phyloP scores from a whole-genome alignment of 2,888 invertebrate genomes.

The Amphipoea lucens region DNA sequence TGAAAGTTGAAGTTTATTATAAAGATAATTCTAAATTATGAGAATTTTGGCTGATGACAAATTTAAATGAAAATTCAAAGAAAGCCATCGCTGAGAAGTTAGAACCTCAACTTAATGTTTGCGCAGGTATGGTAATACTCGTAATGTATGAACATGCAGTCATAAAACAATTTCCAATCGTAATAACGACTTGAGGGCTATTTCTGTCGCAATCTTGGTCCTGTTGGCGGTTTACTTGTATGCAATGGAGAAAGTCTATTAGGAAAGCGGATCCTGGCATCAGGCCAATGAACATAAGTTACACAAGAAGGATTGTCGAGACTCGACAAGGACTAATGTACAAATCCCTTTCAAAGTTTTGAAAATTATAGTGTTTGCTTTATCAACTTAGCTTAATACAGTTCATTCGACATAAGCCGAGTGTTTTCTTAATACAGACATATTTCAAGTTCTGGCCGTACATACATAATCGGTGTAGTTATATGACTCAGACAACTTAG shows the following conservation, averaged over 20 bases:
- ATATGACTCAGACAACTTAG: conserved; percentile 66
- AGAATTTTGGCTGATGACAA: background rate
- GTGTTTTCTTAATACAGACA: conserved; percentile 26
- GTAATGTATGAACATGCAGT: conserved; percentile 20
- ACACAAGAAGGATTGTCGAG: conserved; percentile 44
- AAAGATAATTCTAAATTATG: background rate
- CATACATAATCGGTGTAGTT: conserved; percentile 33
- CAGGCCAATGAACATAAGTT: conserved; percentile 57
- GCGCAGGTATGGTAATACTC: conserved; percentile 22
- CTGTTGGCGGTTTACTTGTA: conserved; percentile 47
- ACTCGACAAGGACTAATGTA: conserved; percentile 31
- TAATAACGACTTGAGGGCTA: conserved; percentile 38
- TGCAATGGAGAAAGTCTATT: conserved; percentile 64
- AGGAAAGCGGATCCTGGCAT: conserved; percentile 64
- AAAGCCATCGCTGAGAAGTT: background rate
- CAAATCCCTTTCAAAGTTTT: conserved; percentile 21
- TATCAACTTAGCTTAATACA: background rate
- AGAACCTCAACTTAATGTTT: conserved; percentile 10
- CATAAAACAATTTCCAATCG: conserved; percentile 42
- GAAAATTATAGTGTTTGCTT: conserved; percentile 12
- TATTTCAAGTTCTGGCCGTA: conserved; percentile 39
- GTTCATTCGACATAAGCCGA: background rate
- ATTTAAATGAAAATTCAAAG: background rate
- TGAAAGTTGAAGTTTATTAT: background rate
- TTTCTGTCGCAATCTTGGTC: conserved; percentile 48